Conservation (phyloP, 2,797 vertebrate genomes). For the Phoxinus dragarum region DNA sequence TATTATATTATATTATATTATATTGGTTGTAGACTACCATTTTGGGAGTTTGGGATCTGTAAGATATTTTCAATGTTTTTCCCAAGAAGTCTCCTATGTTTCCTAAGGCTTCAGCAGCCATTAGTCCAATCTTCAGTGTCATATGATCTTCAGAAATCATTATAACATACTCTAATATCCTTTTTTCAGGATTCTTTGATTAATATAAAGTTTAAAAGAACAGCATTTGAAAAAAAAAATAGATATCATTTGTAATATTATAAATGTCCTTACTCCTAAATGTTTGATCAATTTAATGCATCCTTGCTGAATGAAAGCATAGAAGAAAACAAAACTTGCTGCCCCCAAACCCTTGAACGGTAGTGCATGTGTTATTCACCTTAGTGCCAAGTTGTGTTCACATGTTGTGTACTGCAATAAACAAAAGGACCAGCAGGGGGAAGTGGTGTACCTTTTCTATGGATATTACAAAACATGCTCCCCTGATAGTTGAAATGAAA, state of each 20-base stretch:
- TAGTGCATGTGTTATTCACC: neutral
- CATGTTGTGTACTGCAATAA: conserved; percentile 12
- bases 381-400: neutral
- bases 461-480: neutral
- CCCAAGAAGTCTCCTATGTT: neutral
- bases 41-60: no score
- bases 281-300: neutral
- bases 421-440: conserved; percentile 13
- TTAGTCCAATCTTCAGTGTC: neutral
- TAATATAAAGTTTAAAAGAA: no score
- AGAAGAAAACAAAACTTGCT: no score
- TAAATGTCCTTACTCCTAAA: neutral
- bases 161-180: neutral
- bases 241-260: neutral
- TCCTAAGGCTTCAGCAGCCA: neutral
- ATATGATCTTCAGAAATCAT: neutral
- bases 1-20: neutral
- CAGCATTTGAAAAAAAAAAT: no score
- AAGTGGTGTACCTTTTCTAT: neutral
- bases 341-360: neutral
- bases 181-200: no score
- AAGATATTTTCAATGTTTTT: neutral
- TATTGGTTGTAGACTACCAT: neutral
- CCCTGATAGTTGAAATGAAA: conserved; percentile 4
- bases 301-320: neutral